Conservation (phyloP, 2,888 invertebrate species). For the Phortica magna region DNA sequence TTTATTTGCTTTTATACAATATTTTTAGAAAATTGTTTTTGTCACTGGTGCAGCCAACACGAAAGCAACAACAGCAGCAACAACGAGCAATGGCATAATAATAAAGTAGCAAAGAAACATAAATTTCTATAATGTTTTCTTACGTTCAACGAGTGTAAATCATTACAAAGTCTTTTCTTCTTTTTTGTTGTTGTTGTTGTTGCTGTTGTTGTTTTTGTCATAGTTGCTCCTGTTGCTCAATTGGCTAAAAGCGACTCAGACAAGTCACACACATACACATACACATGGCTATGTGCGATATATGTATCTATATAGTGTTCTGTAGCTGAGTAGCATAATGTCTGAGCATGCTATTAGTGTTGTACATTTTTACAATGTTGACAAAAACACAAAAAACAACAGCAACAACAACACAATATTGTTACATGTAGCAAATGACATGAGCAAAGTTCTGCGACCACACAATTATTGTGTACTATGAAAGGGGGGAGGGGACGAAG, state of each 20-base stretch:
- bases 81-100: conserved; percentile 59
- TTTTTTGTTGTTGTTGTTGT: too few relatives aligned
- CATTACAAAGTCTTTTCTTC: conserved; percentile 18
- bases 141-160: conserved; percentile 31
- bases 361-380: too few relatives aligned
- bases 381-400: background rate
- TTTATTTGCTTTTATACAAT: conserved; percentile 38
- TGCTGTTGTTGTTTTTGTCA: background rate
- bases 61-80: conserved; percentile 40
- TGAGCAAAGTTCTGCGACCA: background rate
- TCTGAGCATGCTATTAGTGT: conserved; percentile 17
- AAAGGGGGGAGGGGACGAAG: too few relatives aligned
- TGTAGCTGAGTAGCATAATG: background rate
- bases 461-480: background rate
- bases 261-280: conserved; percentile 36
- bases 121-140: conserved; percentile 58
- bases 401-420: background rate
- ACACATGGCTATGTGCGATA: conserved; percentile 46
- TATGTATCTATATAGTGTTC: conserved; percentile 62
- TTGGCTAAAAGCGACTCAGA: conserved; percentile 29
- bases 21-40: conserved; percentile 58
- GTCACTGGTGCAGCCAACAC: conserved; percentile 43
- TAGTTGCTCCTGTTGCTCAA: conserved; percentile 10
- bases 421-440: background rate
- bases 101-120: conserved; percentile 70